Base-by-base conservation (phyloP, 2,797 vertebrate genomes). In the Mycteria americana region DNA sequence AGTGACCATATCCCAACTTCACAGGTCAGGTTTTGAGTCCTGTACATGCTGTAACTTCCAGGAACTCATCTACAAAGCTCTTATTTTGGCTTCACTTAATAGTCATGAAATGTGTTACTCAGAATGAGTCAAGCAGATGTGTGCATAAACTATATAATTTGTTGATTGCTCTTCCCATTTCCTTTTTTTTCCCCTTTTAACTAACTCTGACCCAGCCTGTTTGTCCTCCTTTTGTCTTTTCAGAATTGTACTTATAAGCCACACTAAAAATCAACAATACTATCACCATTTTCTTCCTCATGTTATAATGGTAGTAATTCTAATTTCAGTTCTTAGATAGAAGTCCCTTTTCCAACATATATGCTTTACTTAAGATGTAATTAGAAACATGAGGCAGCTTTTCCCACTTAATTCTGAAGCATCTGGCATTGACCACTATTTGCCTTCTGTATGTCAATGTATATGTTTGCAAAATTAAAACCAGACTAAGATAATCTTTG, bases 401-500 rank as follows among this genome's bases (percentile, higher is more conserved):
- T 91, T 22, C 72, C 56, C 72, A 88, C 56, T 91, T 59, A 69
- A 81, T 46, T 67, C 45, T 78, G 48, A 93, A 89, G 80, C 63
- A 87, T 95, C 77, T 95, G 67, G 67, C 17, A 16, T 10, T 75
- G 50, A 88, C 67, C 50, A 68, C 54, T 69, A 12, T 59, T 93
- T 85, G 86, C 77, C 87, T 95, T 91, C 77, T 93, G 84, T 82
- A 91, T 76, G 86, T 92, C 86, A 85, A 23, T 27, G 30, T 81
- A 45, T 74, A 46, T 64, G 81, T 80, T 93, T 0, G 0, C 81
- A 85, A 91, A 92, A 95, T 93, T 85, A 89, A 93, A 89, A 65
- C 48, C 86, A 94, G 91, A 77, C 54, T 74, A 89, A 82, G 18
- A 70, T 57, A 93, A 89, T 77, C 51, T 67, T 88, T 37, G 33